Evolutionary conservation across 2,113 vertebrate genomes (phyloP).

Genomic region (Neogobius melanostomus): DNA sequence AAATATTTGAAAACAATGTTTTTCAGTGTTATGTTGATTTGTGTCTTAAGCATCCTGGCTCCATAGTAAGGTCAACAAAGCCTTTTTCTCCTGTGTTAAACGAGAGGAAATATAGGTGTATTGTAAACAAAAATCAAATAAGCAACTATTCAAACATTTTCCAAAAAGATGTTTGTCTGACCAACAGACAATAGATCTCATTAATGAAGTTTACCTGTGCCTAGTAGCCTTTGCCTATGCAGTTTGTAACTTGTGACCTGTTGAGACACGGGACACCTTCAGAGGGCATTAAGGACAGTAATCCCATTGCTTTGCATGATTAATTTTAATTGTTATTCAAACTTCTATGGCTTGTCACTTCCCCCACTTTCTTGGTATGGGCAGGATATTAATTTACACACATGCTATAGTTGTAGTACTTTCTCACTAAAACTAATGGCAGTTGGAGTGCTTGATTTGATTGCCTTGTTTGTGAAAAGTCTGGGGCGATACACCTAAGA

Average conservation of each 20-base stretch:
- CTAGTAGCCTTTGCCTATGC: conserved; percentile 20
- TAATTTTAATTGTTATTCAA: conserved; percentile 79
- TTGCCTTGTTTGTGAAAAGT: too few species aligned
- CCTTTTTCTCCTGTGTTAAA: conserved; percentile 73
- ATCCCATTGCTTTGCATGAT: conserved; percentile 70
- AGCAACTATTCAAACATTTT: neutral
- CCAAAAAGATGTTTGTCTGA: neutral
- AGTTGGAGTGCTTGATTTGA: too few species aligned
- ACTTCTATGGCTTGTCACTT: conserved; percentile 66
- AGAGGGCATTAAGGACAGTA: conserved; percentile 64
- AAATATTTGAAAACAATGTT: neutral
- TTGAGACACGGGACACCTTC: conserved; percentile 48
- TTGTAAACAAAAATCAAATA: too few species aligned
- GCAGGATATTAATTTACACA: conserved; percentile 10
- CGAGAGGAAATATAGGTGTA: neutral
- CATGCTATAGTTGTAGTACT: conserved; percentile 1
- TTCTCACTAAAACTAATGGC: neutral
- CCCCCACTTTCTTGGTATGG: conserved; percentile 47
- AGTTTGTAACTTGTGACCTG: conserved; percentile 50
- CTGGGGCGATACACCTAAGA: neutral
- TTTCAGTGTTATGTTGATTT: conserved; percentile 55
- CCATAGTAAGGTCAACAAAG: conserved; percentile 82
- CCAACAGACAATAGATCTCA: conserved; percentile 1
- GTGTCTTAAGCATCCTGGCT: conserved; percentile 72
- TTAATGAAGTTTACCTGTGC: conserved; percentile 13